Evolutionary conservation across 2,113 vertebrate genomes (phyloP).

Genomic region (Gavialis gangeticus): DNA sequence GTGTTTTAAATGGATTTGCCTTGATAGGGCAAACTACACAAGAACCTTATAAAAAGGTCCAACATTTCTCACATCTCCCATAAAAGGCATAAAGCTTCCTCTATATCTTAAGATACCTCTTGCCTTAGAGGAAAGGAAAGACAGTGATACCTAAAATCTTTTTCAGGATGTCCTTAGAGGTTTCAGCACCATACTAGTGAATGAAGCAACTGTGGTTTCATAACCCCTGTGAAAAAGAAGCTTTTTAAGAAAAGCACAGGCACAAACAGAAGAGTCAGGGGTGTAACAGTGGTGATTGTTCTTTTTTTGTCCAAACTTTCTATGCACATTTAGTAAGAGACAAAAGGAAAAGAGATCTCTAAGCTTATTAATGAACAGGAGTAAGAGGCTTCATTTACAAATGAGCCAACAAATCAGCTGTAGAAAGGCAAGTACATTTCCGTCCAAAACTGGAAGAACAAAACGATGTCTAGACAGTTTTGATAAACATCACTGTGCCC

Average conservation of each 20-base stretch:
- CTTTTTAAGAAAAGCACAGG: rapidly evolving
- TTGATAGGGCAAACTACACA: neutral
- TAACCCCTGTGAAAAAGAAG: rapidly evolving
- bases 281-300: rapidly evolving
- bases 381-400: neutral
- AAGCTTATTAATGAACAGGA: neutral
- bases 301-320: neutral
- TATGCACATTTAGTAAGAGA: rapidly evolving
- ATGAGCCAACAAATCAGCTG: rapidly evolving
- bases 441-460: neutral
- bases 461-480: rapidly evolving
- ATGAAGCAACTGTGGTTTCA: rapidly evolving
- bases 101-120: neutral
- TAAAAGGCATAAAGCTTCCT: neutral
- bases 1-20: neutral
- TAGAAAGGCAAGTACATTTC: neutral
- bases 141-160: neutral
- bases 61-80: neutral
- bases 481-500: rapidly evolving
- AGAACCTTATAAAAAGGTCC: neutral
- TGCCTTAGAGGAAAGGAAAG: neutral
- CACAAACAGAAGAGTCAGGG: rapidly evolving
- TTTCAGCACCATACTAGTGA: rapidly evolving
- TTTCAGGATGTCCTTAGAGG: neutral
- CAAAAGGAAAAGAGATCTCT: neutral